Percentiles rank a stretch among this genome's conserved stretches.
Conservation (phyloP, 2,113 vertebrate genomes). For the Grammomys surdaster region DNA sequence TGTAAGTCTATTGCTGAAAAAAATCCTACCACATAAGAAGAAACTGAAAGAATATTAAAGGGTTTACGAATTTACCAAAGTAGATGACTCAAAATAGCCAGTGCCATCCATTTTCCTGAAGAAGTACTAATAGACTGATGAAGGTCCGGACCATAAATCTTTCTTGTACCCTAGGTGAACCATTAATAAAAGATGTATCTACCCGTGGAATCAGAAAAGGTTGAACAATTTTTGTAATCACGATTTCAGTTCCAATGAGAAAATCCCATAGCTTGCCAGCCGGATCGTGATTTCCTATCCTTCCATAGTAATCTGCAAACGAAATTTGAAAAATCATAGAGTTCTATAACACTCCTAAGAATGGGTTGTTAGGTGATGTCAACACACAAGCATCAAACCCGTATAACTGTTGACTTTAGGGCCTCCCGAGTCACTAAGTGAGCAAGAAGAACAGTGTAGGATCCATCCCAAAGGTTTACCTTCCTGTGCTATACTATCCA, state of each 20-base stretch:
- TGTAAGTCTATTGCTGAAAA: background rate
- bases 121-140: background rate
- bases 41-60: background rate
- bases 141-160: background rate
- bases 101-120: background rate
- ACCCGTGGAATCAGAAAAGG: background rate
- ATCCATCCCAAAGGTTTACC: background rate
- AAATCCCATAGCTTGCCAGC: background rate
- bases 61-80: background rate
- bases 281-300: background rate
- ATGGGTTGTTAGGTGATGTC: background rate
- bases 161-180: background rate
- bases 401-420: background rate
- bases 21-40: background rate
- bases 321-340: background rate
- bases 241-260: background rate
- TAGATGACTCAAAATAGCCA: background rate
- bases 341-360: background rate
- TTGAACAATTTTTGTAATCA: background rate
- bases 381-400: background rate
- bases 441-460: background rate
- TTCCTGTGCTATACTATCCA: background rate
- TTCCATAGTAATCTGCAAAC: background rate
- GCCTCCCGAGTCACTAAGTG: background rate
- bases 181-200: background rate